Base-by-base conservation (phyloP, 2,113 vertebrate genomes). In the Puffinus mauretanicus region DNA sequence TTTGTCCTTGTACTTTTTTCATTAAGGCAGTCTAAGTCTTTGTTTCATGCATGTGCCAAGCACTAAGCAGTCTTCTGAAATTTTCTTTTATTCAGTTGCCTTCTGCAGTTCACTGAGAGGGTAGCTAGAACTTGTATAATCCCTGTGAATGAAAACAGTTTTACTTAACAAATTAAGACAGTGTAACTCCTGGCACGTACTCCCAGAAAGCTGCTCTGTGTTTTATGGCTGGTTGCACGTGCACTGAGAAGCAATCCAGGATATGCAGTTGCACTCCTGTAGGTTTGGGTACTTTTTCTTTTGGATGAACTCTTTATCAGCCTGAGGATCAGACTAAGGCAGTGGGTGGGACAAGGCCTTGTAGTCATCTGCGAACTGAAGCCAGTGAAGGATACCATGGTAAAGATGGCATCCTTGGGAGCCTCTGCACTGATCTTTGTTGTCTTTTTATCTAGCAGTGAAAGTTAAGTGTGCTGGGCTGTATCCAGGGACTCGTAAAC, bases 161-260 rank as follows among this genome's bases (percentile, higher is more conserved):
- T 38, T 47, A 58, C 3, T 15, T 72, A 40, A 30, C n/a, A 47
- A 54, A 62, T 86, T 27, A 54, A 60, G 82, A 12, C 29, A 54
- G 10, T 10, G 2, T 38, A 70, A 30, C 24, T 83, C 30, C 29
- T 49, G 7, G 32, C 1, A 1, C 1, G 0, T 66, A 8, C 34
- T 73, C 13, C 21, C 17, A 34, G 82, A 58, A 75, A 54, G 19
- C 55, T 90, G 54, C 26, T 57, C 16, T 42, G 7, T 27, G 22
- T 82, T 65, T 76, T 36, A 19, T 3, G 14, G 46, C 24, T 82
- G 27, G 13, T 26, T 73, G 47, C 34, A 42, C 27, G 34, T 70
- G 10, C 44, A 34, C 8, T 34, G 52, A 75, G 66, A 55, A 75
- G 13, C n/a, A 21, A n/a, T 61, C 27, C 19, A 58, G n/a, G 22